These are phyloP conservation scores for Hirundo rustica DNA, from an alignment of 2,797 vertebrate genomes.

Conservation along the genomic window DNA sequence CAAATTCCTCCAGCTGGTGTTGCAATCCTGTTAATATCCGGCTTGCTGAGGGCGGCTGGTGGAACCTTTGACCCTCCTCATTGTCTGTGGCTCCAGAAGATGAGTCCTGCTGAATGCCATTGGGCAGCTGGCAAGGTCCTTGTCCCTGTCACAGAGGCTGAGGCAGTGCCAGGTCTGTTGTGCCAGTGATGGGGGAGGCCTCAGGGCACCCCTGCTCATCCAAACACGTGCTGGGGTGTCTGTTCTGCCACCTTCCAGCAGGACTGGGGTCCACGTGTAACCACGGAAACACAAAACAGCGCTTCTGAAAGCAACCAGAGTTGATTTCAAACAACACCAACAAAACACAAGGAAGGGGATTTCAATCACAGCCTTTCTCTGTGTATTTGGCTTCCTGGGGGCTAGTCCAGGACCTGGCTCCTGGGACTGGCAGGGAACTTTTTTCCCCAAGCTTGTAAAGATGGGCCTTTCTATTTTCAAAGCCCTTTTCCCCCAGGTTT, in stretches of 20 bases:
- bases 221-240: neutral
- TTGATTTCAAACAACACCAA: neutral
- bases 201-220: neutral
- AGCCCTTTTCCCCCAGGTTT: neutral
- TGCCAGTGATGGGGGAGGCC: neutral
- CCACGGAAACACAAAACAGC: neutral
- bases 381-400: neutral
- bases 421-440: neutral
- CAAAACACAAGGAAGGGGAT: neutral
- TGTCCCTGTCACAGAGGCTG: neutral
- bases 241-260: neutral
- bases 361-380: neutral
- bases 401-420: neutral
- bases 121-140: neutral
- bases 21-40: neutral
- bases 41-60: neutral
- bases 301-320: neutral
- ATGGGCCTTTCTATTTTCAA: neutral
- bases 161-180: neutral
- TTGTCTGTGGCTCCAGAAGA: rapidly evolving
- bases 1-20: neutral
- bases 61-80: constrained; percentile 2
- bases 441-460: neutral
- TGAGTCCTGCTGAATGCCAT: neutral
- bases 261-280: rapidly evolving